Percentiles rank a stretch among this genome's conserved stretches.
These are phyloP conservation scores for Antechinus stuartii DNA, from an alignment of 2,113 vertebrate species.

Conservation along the genomic window DNA sequence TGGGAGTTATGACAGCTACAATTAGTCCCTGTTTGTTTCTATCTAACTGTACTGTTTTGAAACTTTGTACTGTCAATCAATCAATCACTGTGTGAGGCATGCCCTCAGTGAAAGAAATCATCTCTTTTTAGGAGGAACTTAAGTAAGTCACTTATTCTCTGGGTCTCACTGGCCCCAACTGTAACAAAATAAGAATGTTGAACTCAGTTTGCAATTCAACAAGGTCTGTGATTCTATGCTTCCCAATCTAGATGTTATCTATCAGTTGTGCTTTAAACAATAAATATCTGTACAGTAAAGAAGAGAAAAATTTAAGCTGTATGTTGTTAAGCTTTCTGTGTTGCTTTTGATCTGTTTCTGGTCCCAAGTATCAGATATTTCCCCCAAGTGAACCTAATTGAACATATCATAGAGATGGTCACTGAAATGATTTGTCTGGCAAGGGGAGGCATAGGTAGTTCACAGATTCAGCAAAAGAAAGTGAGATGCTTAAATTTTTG, in stretches of 20 bases:
- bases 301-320: neutral
- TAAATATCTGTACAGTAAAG: neutral
- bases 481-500: neutral
- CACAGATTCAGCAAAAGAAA: neutral
- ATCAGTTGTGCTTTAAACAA: neutral
- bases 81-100: neutral
- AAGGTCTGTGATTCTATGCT: neutral
- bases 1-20: neutral
- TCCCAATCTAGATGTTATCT: neutral
- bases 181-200: neutral
- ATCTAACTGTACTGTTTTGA: neutral
- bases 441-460: neutral
- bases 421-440: neutral
- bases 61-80: neutral
- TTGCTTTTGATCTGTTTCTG: neutral
- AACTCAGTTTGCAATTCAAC: neutral
- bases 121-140: neutral
- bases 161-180: neutral
- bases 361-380: neutral
- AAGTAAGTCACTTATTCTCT: neutral
- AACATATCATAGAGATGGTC: neutral
- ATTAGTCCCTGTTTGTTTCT: neutral
- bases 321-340: neutral
- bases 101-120: neutral
- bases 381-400: neutral